Percentiles rank a stretch among this genome's conserved stretches.
These are phyloP conservation scores for Heloderma charlesbogerti DNA, from an alignment of 2,113 vertebrate species.

Conservation along the genomic window DNA sequence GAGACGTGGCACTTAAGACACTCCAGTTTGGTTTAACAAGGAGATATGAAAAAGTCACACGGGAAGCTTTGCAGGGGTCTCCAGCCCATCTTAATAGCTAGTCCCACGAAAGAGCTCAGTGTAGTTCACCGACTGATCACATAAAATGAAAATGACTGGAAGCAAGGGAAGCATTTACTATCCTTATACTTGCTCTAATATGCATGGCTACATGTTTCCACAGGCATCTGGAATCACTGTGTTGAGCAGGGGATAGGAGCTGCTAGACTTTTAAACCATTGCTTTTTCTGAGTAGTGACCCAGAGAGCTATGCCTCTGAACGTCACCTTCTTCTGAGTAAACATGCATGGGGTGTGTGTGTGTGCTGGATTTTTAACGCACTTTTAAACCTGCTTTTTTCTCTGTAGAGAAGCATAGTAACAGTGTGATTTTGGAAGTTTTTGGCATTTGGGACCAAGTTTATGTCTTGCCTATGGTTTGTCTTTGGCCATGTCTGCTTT, in stretches of 20 bases:
- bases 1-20: neutral
- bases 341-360: no score
- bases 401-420: no score
- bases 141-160: neutral
- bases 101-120: neutral
- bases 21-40: neutral
- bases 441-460: no score
- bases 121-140: neutral
- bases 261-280: no score
- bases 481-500: no score
- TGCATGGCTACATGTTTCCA: neutral
- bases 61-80: neutral
- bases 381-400: no score
- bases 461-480: no score
- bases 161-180: neutral
- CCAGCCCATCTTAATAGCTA: neutral
- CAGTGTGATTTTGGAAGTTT: no score
- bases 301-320: no score
- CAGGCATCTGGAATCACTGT: neutral
- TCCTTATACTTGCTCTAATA: neutral
- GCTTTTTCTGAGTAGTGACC: no score
- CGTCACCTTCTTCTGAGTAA: no score
- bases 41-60: neutral
- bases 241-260: neutral
- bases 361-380: no score